These are phyloP conservation scores for Tetraodon nigroviridis DNA, from an alignment of 2,113 vertebrate genomes.

Conservation along the genomic window DNA sequence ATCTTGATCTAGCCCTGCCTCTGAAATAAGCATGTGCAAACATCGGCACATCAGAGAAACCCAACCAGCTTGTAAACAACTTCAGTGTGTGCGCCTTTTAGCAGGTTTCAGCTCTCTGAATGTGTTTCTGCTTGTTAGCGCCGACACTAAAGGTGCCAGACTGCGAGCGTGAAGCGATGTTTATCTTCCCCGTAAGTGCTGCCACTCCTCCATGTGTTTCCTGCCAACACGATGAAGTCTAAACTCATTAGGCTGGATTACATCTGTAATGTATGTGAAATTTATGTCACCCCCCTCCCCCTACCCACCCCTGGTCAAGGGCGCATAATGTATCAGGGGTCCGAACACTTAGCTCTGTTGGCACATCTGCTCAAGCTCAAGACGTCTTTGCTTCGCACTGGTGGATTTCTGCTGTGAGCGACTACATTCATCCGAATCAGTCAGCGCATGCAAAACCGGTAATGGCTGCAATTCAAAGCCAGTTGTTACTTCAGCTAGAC, in stretches of 20 bases:
- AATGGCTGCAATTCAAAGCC: constrained; percentile 26
- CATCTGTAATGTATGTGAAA: constrained; percentile 70
- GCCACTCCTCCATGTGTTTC: constrained; percentile 36
- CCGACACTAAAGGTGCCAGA: constrained; percentile 43
- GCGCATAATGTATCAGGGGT: constrained; percentile 63
- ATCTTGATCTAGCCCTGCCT: too few species aligned
- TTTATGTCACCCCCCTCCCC: constrained; percentile 57
- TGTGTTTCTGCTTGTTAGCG: constrained; percentile 11
- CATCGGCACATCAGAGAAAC: too few species aligned
- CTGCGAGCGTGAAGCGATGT: constrained; percentile 37
- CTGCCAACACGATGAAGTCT: constrained; percentile 50
- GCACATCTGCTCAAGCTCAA: constrained; percentile 34
- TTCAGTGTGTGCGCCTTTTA: constrained; percentile 5
- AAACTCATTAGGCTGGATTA: constrained; percentile 73
- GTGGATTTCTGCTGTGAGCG: constrained; percentile 8
- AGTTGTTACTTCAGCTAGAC: constrained; percentile 21
- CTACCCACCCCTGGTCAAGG: too few species aligned
- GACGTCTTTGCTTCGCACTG: constrained; percentile 10
- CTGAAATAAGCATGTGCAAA: too few species aligned
- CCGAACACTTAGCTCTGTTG: constrained; percentile 25
- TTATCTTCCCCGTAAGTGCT: constrained; percentile 48
- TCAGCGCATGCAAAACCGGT: constrained; percentile 9
- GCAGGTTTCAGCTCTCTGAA: constrained; percentile 7
- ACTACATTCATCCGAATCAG: constrained; percentile 5
- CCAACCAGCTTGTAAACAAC: background rate